phyloP scores from a whole-genome alignment of 2,113 vertebrate genomes.

The Lophochroa leadbeateri region DNA sequence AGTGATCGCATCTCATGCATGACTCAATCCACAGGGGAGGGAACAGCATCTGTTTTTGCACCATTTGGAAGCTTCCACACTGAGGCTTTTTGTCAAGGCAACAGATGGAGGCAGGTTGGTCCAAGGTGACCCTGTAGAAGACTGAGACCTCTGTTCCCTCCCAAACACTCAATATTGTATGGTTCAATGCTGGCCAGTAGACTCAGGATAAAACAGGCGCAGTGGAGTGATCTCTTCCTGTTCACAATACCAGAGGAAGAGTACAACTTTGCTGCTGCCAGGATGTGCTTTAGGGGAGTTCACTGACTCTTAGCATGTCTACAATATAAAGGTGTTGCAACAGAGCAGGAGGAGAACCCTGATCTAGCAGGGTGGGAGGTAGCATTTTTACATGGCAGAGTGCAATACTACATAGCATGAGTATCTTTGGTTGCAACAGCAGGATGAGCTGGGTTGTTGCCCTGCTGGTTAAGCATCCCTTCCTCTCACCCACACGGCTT shows the following conservation, averaged over 20 bases:
- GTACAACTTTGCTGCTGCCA: background rate
- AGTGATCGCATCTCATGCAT: fast-evolving
- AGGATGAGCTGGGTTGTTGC: background rate
- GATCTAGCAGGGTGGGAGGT: background rate
- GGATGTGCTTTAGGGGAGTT: background rate
- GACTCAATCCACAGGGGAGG: background rate
- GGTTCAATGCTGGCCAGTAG: fast-evolving
- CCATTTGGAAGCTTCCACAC: background rate
- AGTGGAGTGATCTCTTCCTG: background rate
- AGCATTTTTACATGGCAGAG: background rate
- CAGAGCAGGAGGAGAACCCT: background rate
- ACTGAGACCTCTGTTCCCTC: background rate
- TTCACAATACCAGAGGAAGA: background rate
- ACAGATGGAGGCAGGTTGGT: background rate
- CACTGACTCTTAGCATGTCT: background rate
- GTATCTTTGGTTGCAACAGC: background rate
- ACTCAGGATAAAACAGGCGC: fast-evolving
- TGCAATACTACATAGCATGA: background rate
- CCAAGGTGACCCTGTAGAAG: background rate
- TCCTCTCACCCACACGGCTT: background rate
- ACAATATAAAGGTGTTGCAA: background rate
- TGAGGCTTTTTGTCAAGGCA: background rate
- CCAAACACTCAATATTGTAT: fast-evolving
- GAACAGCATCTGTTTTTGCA: background rate
- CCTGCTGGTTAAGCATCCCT: background rate